Base-by-base conservation (phyloP, 2,888 invertebrate genomes). In the Drosophila borborema region DNA sequence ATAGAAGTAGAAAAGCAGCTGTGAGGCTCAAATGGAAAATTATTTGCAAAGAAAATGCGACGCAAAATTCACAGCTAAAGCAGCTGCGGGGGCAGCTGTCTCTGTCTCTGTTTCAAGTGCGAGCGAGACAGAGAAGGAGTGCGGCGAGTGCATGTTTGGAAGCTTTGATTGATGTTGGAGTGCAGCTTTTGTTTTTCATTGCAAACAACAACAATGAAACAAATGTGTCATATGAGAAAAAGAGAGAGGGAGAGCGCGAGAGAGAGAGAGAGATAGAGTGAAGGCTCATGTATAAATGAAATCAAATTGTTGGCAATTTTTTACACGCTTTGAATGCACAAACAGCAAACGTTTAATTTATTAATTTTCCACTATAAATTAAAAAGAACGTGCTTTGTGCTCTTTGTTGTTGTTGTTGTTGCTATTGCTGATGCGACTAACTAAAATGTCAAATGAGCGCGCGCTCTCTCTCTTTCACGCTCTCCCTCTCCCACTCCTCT, bases 1-100 rank as follows among this genome's bases (percentile, higher is more conserved):
- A 62, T 48, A 63, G 62, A 53, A 80, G 66, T 45, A 74, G 62
- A 69, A 68, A 80, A 67, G 65, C 64, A 74, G 74, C 74, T 80
- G 81, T 79, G 72, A 59, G 59, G 64, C 63, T 71, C 72, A 70
- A 87, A 81, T 81, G 76, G 72, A 71, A 84, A 82, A 84, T 74
- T 68, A 69, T 67, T 72, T 64, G 82, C 64, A 62, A 72, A 69
- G 80, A 76, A 88, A 88, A 81, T 85, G 76, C 86, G 86, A 77
- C 86, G 89, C 74, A 84, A 72, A 86, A 72, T 60, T 81, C 68
- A 45, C 54, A 74, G 54, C 60, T 34, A 40, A 49, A 63, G 49
- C 54, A 66, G 78, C 69, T 80, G 78, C 78, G 76, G 76, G 76
- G 76, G 77, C 65, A 51, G 71, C 64, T 72, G 54, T 49, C 31